Evolutionary conservation across 2,113 vertebrate species (phyloP).

Genomic region (Pan troglodytes): DNA sequence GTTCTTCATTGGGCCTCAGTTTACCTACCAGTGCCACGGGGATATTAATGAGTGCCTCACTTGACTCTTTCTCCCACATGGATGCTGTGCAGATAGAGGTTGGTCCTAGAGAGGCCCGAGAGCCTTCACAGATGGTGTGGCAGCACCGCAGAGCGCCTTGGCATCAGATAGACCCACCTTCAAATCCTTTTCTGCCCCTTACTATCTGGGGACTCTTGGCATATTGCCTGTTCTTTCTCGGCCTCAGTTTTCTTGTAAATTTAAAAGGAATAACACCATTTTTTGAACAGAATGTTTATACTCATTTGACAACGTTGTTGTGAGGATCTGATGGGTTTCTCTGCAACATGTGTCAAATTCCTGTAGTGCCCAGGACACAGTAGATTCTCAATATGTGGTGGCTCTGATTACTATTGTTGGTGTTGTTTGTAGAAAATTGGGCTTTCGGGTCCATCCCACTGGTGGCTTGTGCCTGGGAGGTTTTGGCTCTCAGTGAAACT

Average conservation of each 20-base stretch:
- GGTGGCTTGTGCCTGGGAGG: neutral
- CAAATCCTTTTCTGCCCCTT: neutral
- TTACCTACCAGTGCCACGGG: neutral
- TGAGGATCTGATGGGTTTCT: neutral
- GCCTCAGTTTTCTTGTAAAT: neutral
- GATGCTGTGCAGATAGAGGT: neutral
- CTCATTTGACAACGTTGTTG: neutral
- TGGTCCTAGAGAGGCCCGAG: neutral
- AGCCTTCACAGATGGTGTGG: neutral
- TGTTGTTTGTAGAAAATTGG: neutral
- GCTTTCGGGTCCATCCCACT: neutral
- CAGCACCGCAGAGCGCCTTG: neutral
- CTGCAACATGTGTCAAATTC: neutral
- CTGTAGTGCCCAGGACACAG: neutral
- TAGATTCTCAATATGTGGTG: neutral
- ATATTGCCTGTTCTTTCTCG: neutral
- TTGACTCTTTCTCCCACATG: accelerated
- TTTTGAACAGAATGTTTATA: neutral
- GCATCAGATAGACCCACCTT: neutral
- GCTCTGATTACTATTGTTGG: neutral
- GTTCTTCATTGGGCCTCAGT: neutral
- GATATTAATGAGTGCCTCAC: neutral
- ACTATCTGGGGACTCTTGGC: neutral
- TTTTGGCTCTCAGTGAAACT: neutral
- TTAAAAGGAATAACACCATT: neutral